These are phyloP conservation scores for Meloidogyne exigua DNA, from an alignment of 1,140 invertebrate species.

Conservation along the genomic window DNA sequence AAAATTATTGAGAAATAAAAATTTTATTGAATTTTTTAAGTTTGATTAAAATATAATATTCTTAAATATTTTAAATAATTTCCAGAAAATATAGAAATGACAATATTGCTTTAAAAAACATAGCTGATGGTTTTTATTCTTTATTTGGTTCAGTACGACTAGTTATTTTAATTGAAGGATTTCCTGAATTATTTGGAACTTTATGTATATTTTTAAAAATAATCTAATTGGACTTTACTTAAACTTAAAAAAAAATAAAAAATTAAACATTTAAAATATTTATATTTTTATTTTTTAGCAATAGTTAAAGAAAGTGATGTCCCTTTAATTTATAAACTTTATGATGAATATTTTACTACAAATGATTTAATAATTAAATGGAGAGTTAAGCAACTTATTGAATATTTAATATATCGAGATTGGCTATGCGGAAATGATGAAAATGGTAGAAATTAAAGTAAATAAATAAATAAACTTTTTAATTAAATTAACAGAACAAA, in stretches of 20 bases:
- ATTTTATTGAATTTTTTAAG: not conserved
- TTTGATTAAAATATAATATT: too few relatives aligned
- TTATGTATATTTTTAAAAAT: not conserved
- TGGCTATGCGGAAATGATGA: not conserved
- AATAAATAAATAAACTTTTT: not conserved
- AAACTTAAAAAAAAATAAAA: too few relatives aligned
- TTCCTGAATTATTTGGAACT: not conserved
- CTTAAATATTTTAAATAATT: too few relatives aligned
- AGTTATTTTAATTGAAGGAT: not conserved
- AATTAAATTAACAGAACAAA: not conserved
- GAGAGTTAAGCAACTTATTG: not conserved
- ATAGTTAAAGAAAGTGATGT: not conserved
- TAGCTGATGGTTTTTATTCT: not conserved
- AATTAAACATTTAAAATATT: too few relatives aligned
- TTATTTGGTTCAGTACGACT: not conserved
- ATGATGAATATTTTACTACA: not conserved
- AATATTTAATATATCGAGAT: not conserved
- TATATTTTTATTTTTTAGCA: not conserved
- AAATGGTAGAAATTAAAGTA: not conserved
- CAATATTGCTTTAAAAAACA: not conserved
- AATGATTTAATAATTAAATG: not conserved
- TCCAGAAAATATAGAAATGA: not conserved
- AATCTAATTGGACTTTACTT: too few relatives aligned
- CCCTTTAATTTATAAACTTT: not conserved
- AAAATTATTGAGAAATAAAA: not conserved